Percentiles rank a stretch among this genome's conserved stretches.
Evolutionary conservation across 2,888 invertebrate species (phyloP).

Genomic region (Apamea crenata): DNA sequence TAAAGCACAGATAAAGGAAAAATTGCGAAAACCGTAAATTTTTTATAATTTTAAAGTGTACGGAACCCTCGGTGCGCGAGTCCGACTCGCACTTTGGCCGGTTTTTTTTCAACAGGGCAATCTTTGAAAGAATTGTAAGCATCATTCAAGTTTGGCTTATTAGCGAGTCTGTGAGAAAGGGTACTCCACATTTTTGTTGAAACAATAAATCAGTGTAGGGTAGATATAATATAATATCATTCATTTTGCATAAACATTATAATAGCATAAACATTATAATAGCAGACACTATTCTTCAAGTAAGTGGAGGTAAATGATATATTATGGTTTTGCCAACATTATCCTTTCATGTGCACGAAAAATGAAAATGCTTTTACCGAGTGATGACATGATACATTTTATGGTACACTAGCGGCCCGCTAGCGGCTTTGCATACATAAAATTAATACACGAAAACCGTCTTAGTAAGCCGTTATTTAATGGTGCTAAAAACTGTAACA

Average conservation of each 20-base stretch:
- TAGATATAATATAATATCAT: constrained; percentile 15
- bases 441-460: constrained; percentile 50
- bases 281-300: constrained; percentile 27
- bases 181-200: background rate
- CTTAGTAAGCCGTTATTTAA: constrained; percentile 26
- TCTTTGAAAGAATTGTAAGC: background rate
- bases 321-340: constrained; percentile 40
- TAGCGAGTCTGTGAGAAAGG: background rate
- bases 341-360: constrained; percentile 43
- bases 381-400: constrained; percentile 55
- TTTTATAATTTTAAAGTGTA: no score
- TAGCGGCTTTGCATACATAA: constrained; percentile 43
- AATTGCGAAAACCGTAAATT: no score
- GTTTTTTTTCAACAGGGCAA: background rate
- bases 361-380: constrained; percentile 60
- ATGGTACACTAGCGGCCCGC: constrained; percentile 49
- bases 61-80: no score
- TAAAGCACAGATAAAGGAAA: no score
- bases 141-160: constrained; percentile 2
- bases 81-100: no score
- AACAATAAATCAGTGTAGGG: constrained; percentile 6
- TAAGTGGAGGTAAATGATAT: constrained; percentile 54
- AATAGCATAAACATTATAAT: constrained; percentile 19
- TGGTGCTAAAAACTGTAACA: constrained; percentile 6
- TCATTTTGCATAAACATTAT: constrained; percentile 22